Conservation (phyloP, 1,140 invertebrate species). For the Diplogasteroides magnus region DNA sequence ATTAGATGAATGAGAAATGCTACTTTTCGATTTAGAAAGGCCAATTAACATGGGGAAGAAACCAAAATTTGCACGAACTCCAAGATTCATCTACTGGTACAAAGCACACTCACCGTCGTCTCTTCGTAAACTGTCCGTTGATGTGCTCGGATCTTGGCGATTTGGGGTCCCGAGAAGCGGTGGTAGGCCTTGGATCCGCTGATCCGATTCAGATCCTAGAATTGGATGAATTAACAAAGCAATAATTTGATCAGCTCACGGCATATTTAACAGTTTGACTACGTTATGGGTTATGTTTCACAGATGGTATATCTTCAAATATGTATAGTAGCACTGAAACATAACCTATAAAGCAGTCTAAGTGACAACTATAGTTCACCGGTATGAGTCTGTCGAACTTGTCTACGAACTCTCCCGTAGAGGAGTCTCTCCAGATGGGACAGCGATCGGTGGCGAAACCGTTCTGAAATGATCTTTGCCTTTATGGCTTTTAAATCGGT, state of each 20-base stretch:
- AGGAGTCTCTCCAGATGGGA: constrained; percentile 95
- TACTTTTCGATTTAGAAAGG: no score
- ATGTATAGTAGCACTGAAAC: no score
- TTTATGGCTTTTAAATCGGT: not conserved
- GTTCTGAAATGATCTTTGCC: no score
- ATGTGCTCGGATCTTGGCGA: constrained; percentile 75
- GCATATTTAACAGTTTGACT: no score
- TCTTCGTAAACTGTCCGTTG: constrained; percentile 61
- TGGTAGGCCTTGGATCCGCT: constrained; percentile 89
- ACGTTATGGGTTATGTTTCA: no score
- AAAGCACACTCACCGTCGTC: constrained; percentile 18
- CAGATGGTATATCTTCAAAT: no score
- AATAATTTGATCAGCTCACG: no score
- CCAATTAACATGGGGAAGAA: constrained; percentile 1
- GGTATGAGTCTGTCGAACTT: constrained; percentile 74
- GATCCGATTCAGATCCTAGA: constrained; percentile 71
- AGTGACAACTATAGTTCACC: no score
- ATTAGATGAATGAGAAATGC: no score
- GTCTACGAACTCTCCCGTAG: constrained; percentile 73
- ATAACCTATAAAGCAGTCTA: no score
- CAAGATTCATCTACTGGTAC: not conserved
- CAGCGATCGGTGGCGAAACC: constrained; percentile 72
- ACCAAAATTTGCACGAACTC: not conserved
- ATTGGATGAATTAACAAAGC: constrained; percentile 65
- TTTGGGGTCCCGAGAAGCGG: constrained; percentile 86